phyloP scores from a whole-genome alignment of 2,797 vertebrate species.

The Paguma larvata region DNA sequence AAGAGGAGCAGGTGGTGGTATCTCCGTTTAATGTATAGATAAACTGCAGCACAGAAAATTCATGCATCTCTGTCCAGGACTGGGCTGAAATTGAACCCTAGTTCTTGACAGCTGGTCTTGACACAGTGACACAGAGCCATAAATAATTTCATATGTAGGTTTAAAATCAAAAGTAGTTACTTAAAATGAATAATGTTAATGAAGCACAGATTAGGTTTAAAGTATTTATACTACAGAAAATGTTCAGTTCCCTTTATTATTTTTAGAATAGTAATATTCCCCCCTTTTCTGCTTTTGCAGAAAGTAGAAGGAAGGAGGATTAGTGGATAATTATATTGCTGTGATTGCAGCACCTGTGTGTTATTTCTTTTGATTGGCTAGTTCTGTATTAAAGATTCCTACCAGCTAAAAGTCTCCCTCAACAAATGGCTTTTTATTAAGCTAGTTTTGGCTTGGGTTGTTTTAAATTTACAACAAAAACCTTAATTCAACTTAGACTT shows the following conservation, averaged over 20 bases:
- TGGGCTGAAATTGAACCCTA: constrained; percentile 46
- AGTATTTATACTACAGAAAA: constrained; percentile 56
- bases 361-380: constrained; percentile 77
- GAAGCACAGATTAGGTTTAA: constrained; percentile 66
- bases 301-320: constrained; percentile 74
- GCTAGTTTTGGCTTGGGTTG: constrained; percentile 66
- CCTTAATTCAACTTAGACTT: constrained; percentile 66
- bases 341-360: constrained; percentile 83
- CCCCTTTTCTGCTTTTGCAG: constrained; percentile 68
- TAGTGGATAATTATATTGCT: constrained; percentile 80
- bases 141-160: constrained; percentile 28
- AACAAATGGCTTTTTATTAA: constrained; percentile 70
- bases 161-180: constrained; percentile 67
- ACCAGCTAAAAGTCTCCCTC: constrained; percentile 74
- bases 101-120: constrained; percentile 59
- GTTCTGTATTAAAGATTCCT: constrained; percentile 78
- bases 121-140: background rate
- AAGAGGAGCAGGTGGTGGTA: background rate
- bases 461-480: constrained; percentile 71
- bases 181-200: constrained; percentile 62
- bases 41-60: constrained; percentile 44
- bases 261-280: constrained; percentile 75
- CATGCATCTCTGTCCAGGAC: constrained; percentile 4
- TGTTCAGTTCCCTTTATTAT: constrained; percentile 66
- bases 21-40: constrained; percentile 45